A percentile compares a stretch with the other conserved stretches of the same genome.
phyloP scores from a whole-genome alignment of 2,113 vertebrate genomes.

The Stigmatopora nigra region DNA sequence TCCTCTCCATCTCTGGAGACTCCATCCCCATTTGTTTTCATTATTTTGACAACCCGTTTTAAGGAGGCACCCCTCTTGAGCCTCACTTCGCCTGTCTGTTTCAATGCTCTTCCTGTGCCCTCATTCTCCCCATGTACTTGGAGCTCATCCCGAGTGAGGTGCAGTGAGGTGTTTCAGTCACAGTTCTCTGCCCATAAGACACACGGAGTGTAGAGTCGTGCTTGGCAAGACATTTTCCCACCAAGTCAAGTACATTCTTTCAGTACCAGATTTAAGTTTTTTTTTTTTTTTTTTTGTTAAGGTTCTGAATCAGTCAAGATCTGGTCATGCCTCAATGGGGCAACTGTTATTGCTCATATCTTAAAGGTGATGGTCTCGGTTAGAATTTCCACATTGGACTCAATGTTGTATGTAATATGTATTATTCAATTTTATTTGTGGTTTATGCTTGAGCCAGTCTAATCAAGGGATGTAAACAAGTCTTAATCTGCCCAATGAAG shows the following conservation, averaged over 20 bases:
- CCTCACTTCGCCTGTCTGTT: conserved; percentile 33
- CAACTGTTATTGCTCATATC: neutral
- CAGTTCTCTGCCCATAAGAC: conserved; percentile 65
- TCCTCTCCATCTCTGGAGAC: conserved; percentile 66
- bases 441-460: neutral
- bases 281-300: conserved; percentile 21
- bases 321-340: neutral
- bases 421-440: conserved; percentile 2
- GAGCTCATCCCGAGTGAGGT: conserved; percentile 62
- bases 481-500: neutral
- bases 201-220: conserved; percentile 16
- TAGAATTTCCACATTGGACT: neutral
- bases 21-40: conserved; percentile 73
- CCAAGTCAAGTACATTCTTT: conserved; percentile 62
- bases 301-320: conserved; percentile 29
- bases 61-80: conserved; percentile 56
- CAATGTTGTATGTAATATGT: neutral
- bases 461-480: neutral
- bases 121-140: conserved; percentile 50
- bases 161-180: conserved; percentile 69
- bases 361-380: neutral
- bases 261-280: conserved; percentile 28
- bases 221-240: conserved; percentile 52
- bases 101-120: conserved; percentile 13
- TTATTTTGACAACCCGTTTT: conserved; percentile 74